Conservation (phyloP, 1,140 invertebrate species). For the Cydia strobilella region DNA sequence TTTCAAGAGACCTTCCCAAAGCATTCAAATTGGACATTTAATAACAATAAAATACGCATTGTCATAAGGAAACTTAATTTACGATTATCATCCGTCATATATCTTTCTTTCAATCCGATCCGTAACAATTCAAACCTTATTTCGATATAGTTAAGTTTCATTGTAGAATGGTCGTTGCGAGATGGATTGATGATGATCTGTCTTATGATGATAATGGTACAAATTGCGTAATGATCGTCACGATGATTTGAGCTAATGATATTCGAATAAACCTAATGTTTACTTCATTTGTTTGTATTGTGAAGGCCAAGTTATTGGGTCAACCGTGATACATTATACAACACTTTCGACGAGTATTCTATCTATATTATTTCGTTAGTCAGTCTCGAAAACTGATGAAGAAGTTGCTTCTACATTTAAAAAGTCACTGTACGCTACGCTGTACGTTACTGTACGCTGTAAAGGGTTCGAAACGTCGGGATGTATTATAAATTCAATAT, state of each 20-base stretch:
- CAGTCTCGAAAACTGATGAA: too few species aligned
- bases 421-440: too few species aligned
- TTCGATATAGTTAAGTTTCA: background rate
- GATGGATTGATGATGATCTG: constrained; percentile 6
- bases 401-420: background rate
- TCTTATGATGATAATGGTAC: background rate
- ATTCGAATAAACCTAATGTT: constrained; percentile 2
- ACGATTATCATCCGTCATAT: background rate
- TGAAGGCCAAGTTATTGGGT: constrained; percentile 2
- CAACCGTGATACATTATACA: background rate
- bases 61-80: background rate
- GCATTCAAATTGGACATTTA: constrained; percentile 5
- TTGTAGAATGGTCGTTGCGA: background rate
- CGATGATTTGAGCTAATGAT: constrained; percentile 1
- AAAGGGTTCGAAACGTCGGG: too few species aligned
- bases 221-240: constrained; percentile 13
- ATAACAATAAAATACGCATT: constrained; percentile 11
- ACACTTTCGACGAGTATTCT: background rate
- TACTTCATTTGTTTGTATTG: background rate
- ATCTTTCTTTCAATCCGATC: background rate
- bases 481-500: too few species aligned
- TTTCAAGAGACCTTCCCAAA: background rate
- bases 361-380: background rate
- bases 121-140: background rate
- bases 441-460: too few species aligned